Conservation (phyloP, 2,113 vertebrate species). For the Equus quagga region DNA sequence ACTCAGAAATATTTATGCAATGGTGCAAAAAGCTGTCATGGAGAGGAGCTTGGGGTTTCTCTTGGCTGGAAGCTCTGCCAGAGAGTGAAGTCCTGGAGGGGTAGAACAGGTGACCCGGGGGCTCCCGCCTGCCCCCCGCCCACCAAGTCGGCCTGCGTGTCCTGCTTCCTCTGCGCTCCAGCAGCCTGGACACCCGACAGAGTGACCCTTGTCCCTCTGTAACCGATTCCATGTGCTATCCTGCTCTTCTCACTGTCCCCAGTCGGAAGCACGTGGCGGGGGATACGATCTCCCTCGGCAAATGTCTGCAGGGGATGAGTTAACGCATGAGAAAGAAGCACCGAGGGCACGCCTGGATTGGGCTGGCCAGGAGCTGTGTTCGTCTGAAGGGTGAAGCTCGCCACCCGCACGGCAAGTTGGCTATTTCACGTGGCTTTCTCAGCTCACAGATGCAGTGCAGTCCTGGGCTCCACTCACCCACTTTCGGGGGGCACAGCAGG, state of each 20-base stretch:
- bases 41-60: not conserved
- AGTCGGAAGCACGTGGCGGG: rapidly evolving
- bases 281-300: rapidly evolving
- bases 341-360: rapidly evolving
- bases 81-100: not conserved
- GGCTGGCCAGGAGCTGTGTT: rapidly evolving
- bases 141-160: rapidly evolving
- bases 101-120: not conserved
- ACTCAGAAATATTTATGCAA: not conserved
- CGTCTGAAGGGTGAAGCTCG: rapidly evolving
- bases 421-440: rapidly evolving
- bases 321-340: rapidly evolving
- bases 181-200: rapidly evolving
- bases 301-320: rapidly evolving
- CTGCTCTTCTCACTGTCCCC: rapidly evolving
- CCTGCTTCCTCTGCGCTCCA: rapidly evolving
- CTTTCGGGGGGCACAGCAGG: not conserved
- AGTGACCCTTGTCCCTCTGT: rapidly evolving
- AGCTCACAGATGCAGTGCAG: rapidly evolving
- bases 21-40: rapidly evolving
- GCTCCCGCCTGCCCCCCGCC: not conserved
- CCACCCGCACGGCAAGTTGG: rapidly evolving
- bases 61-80: not conserved
- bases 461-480: rapidly evolving
- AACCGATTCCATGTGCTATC: rapidly evolving